Evolutionary conservation across 1,140 invertebrate genomes (phyloP).

Genomic region (Nebria ingens): DNA sequence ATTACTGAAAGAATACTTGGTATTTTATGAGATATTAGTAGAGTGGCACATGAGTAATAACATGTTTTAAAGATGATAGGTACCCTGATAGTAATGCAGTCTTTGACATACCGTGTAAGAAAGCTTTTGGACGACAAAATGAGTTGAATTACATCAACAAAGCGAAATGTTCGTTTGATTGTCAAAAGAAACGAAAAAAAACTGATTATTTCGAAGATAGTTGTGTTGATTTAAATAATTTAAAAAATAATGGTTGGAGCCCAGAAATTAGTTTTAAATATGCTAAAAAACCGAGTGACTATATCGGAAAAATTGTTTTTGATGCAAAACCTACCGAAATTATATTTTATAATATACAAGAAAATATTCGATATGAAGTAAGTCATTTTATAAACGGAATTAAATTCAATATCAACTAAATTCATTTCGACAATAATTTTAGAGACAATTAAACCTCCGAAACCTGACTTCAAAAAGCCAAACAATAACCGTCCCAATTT

Average conservation of each 20-base stretch:
- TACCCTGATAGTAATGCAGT: too few relatives aligned
- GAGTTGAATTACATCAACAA: too few relatives aligned
- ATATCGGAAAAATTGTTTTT: constrained; percentile 16
- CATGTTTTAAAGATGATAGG: too few relatives aligned
- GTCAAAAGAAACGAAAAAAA: too few relatives aligned
- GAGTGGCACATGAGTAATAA: too few relatives aligned
- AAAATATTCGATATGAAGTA: constrained; percentile 23
- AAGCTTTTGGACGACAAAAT: too few relatives aligned
- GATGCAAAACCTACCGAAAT: constrained; percentile 21
- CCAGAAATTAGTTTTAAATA: constrained; percentile 6
- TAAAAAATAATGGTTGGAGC: constrained; percentile 13
- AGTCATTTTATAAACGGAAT: constrained; percentile 3
- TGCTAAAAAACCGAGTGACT: neutral
- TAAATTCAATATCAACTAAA: too few relatives aligned
- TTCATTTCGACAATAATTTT: too few relatives aligned
- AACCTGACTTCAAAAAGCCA: constrained; percentile 12
- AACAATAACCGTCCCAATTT: constrained; percentile 23
- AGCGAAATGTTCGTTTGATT: too few relatives aligned
- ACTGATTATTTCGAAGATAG: constrained; percentile 11
- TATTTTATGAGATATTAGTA: too few relatives aligned
- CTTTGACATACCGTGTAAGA: too few relatives aligned
- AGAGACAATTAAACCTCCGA: constrained; percentile 1
- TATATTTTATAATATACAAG: constrained; percentile 28
- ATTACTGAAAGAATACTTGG: neutral
- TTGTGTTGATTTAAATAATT: constrained; percentile 7